Conservation (phyloP, 1,140 invertebrate species). For the Hyles euphorbiae region DNA sequence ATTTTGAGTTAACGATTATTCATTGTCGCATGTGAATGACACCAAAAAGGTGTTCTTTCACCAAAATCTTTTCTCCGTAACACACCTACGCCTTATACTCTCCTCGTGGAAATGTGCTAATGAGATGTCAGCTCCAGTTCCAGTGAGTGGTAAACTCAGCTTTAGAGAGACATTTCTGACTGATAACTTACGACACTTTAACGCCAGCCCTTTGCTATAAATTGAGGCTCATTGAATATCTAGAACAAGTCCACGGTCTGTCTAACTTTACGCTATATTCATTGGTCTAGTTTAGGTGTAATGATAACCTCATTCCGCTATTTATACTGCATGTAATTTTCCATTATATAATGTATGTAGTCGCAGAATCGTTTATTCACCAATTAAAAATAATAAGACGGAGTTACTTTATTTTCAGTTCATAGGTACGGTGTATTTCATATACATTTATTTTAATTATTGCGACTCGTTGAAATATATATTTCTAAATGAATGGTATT, state of each 20-base stretch:
- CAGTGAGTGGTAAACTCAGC: background rate
- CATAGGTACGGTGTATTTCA: no score
- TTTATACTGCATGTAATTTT: constrained; percentile 52
- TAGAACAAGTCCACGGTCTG: constrained; percentile 36
- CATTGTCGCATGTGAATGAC: no score
- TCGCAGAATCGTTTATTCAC: no score
- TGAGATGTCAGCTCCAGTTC: background rate
- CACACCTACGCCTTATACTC: no score
- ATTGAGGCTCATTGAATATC: constrained; percentile 26
- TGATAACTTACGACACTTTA: constrained; percentile 15
- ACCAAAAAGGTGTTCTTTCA: no score
- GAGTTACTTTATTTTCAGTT: no score
- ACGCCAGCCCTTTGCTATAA: constrained; percentile 17
- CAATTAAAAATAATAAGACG: no score
- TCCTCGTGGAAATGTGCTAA: background rate
- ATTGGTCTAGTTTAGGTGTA: constrained; percentile 28
- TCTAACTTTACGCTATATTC: constrained; percentile 27
- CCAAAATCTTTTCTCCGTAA: no score
- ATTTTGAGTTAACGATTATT: no score
- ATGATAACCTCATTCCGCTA: constrained; percentile 51
- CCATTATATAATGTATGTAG: constrained; percentile 19
- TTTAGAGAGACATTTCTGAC: constrained; percentile 7
- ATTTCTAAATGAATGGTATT: no score
- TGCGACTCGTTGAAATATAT: no score
- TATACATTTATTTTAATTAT: no score